Evolutionary conservation across 1,140 invertebrate genomes (phyloP).

Genomic region (Dreissena polymorpha): DNA sequence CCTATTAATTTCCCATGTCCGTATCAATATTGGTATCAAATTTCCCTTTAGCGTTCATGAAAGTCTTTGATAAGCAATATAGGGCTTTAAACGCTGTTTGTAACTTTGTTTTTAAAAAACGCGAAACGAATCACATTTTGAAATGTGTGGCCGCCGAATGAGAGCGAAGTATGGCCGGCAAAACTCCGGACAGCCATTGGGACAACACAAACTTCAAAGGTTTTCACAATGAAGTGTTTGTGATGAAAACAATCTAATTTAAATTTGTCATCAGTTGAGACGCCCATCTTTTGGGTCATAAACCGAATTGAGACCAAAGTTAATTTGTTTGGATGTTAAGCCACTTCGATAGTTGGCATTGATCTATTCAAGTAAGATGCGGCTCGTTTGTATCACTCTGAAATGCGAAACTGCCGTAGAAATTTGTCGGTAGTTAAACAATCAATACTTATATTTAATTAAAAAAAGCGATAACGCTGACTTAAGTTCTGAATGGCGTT

Average conservation of each 20-base stretch:
- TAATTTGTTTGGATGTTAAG: not conserved
- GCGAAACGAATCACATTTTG: not conserved
- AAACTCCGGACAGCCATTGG: not conserved
- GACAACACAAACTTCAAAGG: conserved; percentile 37
- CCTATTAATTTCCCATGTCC: not conserved
- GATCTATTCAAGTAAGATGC: not conserved
- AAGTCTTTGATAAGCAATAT: conserved; percentile 45
- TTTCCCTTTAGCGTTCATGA: not conserved
- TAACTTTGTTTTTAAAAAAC: conserved; percentile 28
- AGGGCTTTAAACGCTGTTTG: conserved; percentile 10
- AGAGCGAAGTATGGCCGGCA: not conserved
- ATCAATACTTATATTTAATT: not conserved
- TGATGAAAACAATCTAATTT: not conserved
- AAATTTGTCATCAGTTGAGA: not conserved
- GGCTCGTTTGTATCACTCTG: not conserved
- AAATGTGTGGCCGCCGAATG: not conserved
- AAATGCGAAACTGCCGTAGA: not conserved
- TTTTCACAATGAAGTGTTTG: not conserved
- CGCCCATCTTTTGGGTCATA: too few relatives aligned
- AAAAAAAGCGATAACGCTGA: too few relatives aligned
- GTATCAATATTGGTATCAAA: conserved; percentile 18
- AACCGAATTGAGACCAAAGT: too few relatives aligned
- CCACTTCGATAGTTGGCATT: not conserved
- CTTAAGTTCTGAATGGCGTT: too few relatives aligned
- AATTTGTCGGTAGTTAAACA: not conserved